Evolutionary conservation across 2,888 invertebrate species (phyloP).

Genomic region (Athrips mouffetella): DNA sequence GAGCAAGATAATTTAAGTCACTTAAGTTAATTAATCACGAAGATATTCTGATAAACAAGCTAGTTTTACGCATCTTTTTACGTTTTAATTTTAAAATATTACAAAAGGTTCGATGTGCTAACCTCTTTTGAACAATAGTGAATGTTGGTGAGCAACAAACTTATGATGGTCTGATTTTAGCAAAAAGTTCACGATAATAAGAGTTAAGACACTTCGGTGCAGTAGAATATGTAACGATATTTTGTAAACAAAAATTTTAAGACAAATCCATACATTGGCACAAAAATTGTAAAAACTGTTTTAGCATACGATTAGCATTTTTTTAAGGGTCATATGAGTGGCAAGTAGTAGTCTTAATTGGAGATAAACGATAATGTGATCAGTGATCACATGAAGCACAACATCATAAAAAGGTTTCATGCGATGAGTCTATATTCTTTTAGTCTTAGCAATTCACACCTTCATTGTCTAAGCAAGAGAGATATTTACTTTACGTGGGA

Average conservation of each 20-base stretch:
- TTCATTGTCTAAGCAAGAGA: constrained; percentile 20
- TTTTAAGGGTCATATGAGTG: too few species aligned
- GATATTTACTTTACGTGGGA: constrained; percentile 58
- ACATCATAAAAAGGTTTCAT: not conserved
- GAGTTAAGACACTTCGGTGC: constrained; percentile 9
- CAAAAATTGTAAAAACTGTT: too few species aligned
- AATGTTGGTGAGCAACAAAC: constrained; percentile 42
- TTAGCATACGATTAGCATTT: too few species aligned
- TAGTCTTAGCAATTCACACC: not conserved
- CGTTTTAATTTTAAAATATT: constrained; percentile 49
- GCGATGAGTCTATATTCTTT: not conserved
- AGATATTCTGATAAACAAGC: constrained; percentile 48
- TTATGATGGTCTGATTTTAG: constrained; percentile 42
- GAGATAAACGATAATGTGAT: too few species aligned
- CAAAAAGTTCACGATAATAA: constrained; percentile 37
- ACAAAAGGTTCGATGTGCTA: constrained; percentile 50
- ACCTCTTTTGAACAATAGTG: constrained; percentile 59
- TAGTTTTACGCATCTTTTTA: constrained; percentile 27
- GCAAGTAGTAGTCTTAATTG: too few species aligned
- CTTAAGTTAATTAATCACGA: constrained; percentile 50
- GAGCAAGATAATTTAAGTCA: constrained; percentile 22
- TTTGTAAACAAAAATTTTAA: too few species aligned
- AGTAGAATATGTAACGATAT: too few species aligned
- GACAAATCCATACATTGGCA: too few species aligned
- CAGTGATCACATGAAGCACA: too few species aligned